These are phyloP conservation scores for Eudasyphora cyanicolor DNA, from an alignment of 2,888 invertebrate species.

Conservation along the genomic window DNA sequence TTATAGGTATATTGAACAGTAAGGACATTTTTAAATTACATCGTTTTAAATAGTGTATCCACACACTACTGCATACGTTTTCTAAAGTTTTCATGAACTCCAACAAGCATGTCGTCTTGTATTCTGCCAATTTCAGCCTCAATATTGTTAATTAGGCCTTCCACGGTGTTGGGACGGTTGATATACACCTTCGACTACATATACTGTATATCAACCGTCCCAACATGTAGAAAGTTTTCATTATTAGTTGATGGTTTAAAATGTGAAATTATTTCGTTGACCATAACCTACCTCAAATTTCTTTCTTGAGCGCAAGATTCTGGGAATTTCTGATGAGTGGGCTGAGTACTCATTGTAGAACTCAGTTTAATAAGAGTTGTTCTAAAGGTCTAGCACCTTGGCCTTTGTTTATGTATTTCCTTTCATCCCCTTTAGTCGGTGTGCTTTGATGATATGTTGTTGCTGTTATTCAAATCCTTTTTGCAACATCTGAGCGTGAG, in stretches of 20 bases:
- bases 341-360: background rate
- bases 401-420: background rate
- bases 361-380: background rate
- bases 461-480: conserved; percentile 23
- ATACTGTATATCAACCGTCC: too few relatives aligned
- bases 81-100: too few relatives aligned
- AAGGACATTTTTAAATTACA: too few relatives aligned
- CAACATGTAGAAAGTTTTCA: too few relatives aligned
- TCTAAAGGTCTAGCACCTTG: background rate
- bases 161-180: too few relatives aligned
- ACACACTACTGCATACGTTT: too few relatives aligned
- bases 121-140: too few relatives aligned
- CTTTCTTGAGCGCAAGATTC: background rate
- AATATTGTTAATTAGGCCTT: too few relatives aligned
- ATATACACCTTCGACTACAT: too few relatives aligned
- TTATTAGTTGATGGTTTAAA: background rate
- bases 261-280: background rate
- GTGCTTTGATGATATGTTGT: background rate
- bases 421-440: background rate
- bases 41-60: too few relatives aligned
- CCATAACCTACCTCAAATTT: conserved; percentile 3
- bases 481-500: conserved; percentile 27
- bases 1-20: too few relatives aligned
- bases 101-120: too few relatives aligned
- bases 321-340: conserved; percentile 12